Percentiles rank a stretch among this genome's conserved stretches.
These are phyloP conservation scores for Sakesphorus luctuosus DNA, from an alignment of 2,113 vertebrate species.

Conservation along the genomic window DNA sequence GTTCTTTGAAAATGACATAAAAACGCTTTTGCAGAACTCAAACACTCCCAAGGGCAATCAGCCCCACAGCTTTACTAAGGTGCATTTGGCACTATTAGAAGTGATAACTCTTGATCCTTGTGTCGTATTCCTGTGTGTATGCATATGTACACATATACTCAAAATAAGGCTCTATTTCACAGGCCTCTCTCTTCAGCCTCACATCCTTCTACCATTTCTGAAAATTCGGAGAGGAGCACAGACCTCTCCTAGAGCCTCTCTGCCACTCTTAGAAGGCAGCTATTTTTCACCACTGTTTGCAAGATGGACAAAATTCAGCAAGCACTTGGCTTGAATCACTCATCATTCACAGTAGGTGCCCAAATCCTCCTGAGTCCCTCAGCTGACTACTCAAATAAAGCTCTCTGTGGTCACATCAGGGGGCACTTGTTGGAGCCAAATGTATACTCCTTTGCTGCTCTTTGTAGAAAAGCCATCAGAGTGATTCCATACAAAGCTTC, in stretches of 20 bases:
- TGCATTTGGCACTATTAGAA: not conserved
- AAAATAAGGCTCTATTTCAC: not conserved
- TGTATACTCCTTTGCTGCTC: not conserved
- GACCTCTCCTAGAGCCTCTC: not conserved
- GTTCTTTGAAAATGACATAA: not conserved
- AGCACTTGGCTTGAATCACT: not conserved
- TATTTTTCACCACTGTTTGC: not conserved
- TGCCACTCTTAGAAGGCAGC: not conserved
- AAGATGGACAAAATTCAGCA: not conserved
- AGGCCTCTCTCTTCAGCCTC: not conserved
- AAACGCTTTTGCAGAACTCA: not conserved
- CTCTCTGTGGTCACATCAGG: not conserved
- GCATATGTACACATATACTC: not conserved
- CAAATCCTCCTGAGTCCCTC: not conserved
- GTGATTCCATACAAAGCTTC: not conserved
- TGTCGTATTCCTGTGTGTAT: not conserved
- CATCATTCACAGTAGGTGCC: not conserved
- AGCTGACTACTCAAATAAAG: not conserved
- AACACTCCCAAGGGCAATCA: not conserved
- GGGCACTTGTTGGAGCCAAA: not conserved
- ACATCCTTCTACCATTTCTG: not conserved
- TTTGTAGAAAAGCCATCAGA: not conserved
- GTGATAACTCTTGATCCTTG: not conserved
- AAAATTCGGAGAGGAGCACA: not conserved
- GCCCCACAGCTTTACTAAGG: not conserved